Base-by-base conservation (phyloP, 2,113 vertebrate genomes). In the Peromyscus leucopus region DNA sequence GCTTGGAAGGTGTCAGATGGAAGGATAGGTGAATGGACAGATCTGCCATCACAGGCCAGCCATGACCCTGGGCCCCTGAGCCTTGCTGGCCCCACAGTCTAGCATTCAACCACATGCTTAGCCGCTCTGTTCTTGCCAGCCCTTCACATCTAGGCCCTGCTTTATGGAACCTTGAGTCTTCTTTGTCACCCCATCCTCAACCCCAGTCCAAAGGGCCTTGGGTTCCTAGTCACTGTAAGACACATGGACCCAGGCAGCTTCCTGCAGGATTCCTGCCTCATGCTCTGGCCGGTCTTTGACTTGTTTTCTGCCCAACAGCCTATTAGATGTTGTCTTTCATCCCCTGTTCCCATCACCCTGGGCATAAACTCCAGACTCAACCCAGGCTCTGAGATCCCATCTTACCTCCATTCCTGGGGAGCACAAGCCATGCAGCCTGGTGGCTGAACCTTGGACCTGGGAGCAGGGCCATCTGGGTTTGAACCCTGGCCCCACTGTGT, bases 351-450 rank as follows among this genome's bases (percentile, higher is more conserved):
- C 4, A 0, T 19, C 39, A 17, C 39, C 46, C n/a, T 76, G 3
- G 69, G 19, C 51, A 1, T 24, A 16, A 71, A 57, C 1, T 6
- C 51, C 28, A 59, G 7, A 26, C 67, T 19, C 39, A 61, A 0
- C 6, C 26, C 16, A 28, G 33, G n/a, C 48, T 42, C 65, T 12
- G 8, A 67, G 57, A 3, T 10, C 57, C 4, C 0, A 39, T 8
- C 22, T 22, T 51, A 46, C 17, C 51, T 36, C 33, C 17, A 19
- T 28, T 24, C 59, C 1, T 0, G 28, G 55, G 42, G 55, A 9
- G 8, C 0, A 0, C 78, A 7, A 31, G 36, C 65, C 17, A 0
- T 3, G 24, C 2, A 46, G n/a, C 79, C 21, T 1, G 12, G 15
- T 12, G 85, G 42, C 46, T 24, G 39, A 28, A 57, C 7, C 21